Evolutionary conservation across 1,140 invertebrate genomes (phyloP), one percentile per base, ranked within the genome.

Genomic region (Matsumurasca onukii): DNA sequence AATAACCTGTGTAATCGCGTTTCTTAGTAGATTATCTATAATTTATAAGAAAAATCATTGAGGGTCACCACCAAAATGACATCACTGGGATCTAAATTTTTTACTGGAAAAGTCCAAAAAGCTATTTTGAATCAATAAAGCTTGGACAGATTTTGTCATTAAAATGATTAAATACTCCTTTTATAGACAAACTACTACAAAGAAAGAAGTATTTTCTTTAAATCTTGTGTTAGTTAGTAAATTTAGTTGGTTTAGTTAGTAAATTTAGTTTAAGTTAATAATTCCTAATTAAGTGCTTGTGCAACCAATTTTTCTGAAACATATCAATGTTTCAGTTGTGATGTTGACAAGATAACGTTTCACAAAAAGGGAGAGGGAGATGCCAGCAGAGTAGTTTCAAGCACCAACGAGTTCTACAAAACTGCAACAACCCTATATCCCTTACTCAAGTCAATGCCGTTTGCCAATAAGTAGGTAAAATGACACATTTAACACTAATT

Each of bases 281-380:
- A 9, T 5, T 39, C 5, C 34, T 39, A 39, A 39, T 39, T 9
- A 39, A n/a, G n/a, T n/a, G n/a, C n/a, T n/a, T n/a, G n/a, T n/a
- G n/a, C n/a, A n/a, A n/a, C n/a, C n/a, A n/a, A n/a, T n/a, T n/a
- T n/a, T n/a, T n/a, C n/a, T n/a, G n/a, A n/a, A n/a, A n/a, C n/a
- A n/a, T n/a, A n/a, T n/a, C n/a, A n/a, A n/a, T n/a, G 22, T 64
- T 69, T 17, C 59, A 70, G 57, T 29, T 70, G 66, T 31, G 34
- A 30, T 64, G 73, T 84, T 39, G 77, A 81, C 70, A 76, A 77
- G 66, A 73, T 84, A 15, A 81, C 77, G 13, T 83, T 79, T 68
- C 82, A 84, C 70, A 76, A 79, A 31, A 84, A 83, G 74, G 82
- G 82, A n/a, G 67, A 75, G 17, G 78, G 78, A 12, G 76, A 74